Conservation (phyloP, 2,797 vertebrate genomes). For the Periparus ater region DNA sequence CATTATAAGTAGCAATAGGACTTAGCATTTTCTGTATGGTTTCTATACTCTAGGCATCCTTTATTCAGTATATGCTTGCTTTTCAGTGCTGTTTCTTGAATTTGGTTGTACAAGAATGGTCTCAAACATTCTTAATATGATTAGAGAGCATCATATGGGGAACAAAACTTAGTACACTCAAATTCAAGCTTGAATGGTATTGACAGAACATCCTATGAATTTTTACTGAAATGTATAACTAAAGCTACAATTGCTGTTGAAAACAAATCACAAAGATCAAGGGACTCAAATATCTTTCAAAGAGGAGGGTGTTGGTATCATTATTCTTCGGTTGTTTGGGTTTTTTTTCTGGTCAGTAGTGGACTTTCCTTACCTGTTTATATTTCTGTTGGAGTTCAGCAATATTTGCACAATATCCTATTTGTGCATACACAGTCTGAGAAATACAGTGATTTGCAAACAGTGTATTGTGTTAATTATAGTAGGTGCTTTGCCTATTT, state of each 20-base stretch:
- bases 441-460: conserved; percentile 19
- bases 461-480: conserved; percentile 35
- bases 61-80: background rate
- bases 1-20: background rate
- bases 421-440: background rate
- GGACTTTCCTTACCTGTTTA: background rate
- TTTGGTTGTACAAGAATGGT: background rate
- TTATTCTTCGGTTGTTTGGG: background rate
- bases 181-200: background rate
- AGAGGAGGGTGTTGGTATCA: background rate
- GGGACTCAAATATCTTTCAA: background rate
- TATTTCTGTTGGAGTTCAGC: background rate
- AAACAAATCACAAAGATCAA: background rate
- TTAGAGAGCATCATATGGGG: background rate
- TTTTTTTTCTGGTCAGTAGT: background rate
- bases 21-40: background rate
- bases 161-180: background rate
- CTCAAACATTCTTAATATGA: background rate
- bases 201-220: background rate
- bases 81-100: background rate
- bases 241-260: background rate
- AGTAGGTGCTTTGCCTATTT: conserved; percentile 49
- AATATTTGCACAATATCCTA: background rate
- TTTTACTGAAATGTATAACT: background rate
- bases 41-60: background rate